Conservation (phyloP, 37 sponge, comb jelly and placozoan species). For the Halichondria panicea region DNA sequence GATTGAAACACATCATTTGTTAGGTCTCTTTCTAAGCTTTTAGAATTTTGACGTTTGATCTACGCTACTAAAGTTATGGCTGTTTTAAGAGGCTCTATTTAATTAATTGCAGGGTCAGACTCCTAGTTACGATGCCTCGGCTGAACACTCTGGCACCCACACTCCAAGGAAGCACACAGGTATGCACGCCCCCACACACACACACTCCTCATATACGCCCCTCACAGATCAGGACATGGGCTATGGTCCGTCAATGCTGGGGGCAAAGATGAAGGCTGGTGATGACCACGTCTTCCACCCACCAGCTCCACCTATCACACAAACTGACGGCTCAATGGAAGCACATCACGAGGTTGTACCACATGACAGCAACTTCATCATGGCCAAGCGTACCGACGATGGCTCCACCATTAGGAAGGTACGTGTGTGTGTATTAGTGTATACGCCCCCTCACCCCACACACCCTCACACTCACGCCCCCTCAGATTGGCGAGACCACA, state of each 20-base stretch:
- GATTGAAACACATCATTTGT: no score
- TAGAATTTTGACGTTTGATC: no score
- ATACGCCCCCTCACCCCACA: background rate
- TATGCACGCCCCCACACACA: no score
- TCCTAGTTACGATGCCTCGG: no score
- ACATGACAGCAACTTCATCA: conserved; percentile 62
- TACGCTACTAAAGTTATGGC: no score
- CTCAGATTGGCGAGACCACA: conserved; percentile 34
- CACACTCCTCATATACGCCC: no score
- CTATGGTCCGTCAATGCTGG: conserved; percentile 33
- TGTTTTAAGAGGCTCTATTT: no score
- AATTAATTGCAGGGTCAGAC: no score
- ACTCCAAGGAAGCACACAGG: conserved; percentile 18
- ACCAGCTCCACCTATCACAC: conserved; percentile 53
- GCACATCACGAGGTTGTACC: conserved; percentile 7
- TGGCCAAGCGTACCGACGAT: conserved; percentile 32
- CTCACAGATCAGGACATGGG: conserved; percentile 47
- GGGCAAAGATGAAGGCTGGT: background rate
- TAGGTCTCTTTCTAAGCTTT: no score
- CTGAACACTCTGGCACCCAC: no score
- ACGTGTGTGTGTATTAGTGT: background rate
- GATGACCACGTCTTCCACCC: conserved; percentile 41
- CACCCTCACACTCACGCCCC: background rate
- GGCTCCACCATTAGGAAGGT: conserved; percentile 11
- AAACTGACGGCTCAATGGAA: conserved; percentile 1